Evolutionary conservation across 2,113 vertebrate genomes (phyloP).

Genomic region (Copsychus sechellarum): DNA sequence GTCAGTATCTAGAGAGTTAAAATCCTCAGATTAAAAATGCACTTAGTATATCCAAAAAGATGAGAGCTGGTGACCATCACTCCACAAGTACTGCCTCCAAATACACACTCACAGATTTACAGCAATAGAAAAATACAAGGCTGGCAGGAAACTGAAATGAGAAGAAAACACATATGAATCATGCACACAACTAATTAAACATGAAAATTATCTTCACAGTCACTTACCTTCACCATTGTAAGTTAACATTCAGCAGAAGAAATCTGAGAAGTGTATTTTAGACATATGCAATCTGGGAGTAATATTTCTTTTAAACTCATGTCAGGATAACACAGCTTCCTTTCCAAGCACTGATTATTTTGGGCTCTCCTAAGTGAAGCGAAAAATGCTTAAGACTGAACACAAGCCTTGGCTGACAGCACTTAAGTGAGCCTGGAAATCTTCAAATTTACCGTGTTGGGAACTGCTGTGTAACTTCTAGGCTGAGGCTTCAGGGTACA

Average conservation of each 20-base stretch:
- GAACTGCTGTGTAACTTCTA: not conserved
- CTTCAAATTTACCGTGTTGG: not conserved
- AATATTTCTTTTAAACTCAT: not conserved
- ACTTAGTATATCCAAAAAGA: not conserved
- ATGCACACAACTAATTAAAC: constrained; percentile 8
- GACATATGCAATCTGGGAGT: constrained; percentile 17
- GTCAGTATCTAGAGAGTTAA: not conserved
- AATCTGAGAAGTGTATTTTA: not conserved
- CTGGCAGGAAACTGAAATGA: constrained; percentile 3
- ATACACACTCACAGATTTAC: not conserved
- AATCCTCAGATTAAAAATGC: not conserved
- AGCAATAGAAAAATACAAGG: constrained; percentile 1
- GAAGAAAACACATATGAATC: not conserved
- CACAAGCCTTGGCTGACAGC: constrained; percentile 31
- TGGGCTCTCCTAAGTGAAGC: constrained; percentile 1
- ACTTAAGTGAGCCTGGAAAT: constrained; percentile 38
- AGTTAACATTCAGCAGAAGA: constrained; percentile 37
- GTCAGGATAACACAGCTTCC: constrained; percentile 22
- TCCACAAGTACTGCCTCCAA: not conserved
- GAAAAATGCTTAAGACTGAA: constrained; percentile 47
- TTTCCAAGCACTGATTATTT: constrained; percentile 31
- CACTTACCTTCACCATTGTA: constrained; percentile 16
- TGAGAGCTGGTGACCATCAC: not conserved
- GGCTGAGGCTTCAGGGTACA: not conserved
- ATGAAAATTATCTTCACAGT: constrained; percentile 20